phyloP scores from a whole-genome alignment of 2,113 vertebrate genomes.

The Mus musculus region GRCm39 chr5:150107501-150108000 shows the following conservation, averaged over 20 bases:
- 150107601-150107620: not conserved
- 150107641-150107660: not conserved
- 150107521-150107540: constrained; percentile 34
- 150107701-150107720: not conserved
- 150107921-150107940: not conserved
- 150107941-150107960: not conserved
- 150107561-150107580: not conserved
- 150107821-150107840: not conserved
- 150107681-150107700: not conserved
- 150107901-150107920: not conserved
- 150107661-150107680: not conserved
- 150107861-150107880: not conserved
- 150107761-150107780: constrained; percentile 5
- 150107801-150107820: not conserved
- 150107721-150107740: constrained; percentile 20
- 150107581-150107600: not conserved
- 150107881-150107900: not conserved
- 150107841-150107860: not conserved
- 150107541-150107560: not conserved
- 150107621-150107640: not conserved
- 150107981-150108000: not conserved
- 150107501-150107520: not conserved
- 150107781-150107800: not conserved
- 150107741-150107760: constrained; percentile 1
- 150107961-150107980: not conserved